A percentile compares a stretch with the other conserved stretches of the same genome.
phyloP scores from a whole-genome alignment of 2,888 invertebrate species.

The Rhingia campestris region DNA sequence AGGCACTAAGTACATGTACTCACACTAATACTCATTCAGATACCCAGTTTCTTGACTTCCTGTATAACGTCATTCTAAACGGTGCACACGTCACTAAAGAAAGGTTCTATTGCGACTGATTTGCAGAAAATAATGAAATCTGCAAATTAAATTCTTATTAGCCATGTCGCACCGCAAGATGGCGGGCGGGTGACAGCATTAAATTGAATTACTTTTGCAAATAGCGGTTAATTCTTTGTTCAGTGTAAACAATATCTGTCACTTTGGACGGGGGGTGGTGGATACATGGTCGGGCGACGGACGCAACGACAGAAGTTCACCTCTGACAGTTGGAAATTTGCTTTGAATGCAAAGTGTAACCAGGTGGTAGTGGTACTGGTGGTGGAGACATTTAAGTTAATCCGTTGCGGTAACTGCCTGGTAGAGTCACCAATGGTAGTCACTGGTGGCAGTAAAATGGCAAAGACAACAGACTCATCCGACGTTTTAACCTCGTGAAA shows the following conservation, averaged over 20 bases:
- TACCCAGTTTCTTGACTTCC: conserved; percentile 47
- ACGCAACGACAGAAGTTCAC: conserved; percentile 29
- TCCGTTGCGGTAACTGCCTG: neutral
- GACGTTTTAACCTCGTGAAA: conserved; percentile 68
- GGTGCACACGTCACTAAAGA: conserved; percentile 19
- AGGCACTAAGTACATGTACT: conserved; percentile 2
- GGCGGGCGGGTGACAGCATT: conserved; percentile 4
- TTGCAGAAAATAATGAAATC: neutral
- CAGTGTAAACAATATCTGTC: conserved; percentile 50
- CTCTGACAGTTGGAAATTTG: conserved; percentile 50
- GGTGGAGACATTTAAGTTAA: conserved; percentile 54
- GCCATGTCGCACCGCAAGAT: conserved; percentile 33
- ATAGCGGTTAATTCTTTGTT: conserved; percentile 49
- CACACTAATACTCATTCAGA: no score
- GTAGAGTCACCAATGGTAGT: conserved; percentile 8
- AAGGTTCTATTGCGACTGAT: conserved; percentile 23
- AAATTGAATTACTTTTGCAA: conserved; percentile 60
- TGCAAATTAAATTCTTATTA: conserved; percentile 31
- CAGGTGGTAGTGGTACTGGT: conserved; percentile 12
- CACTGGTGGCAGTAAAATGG: conserved; percentile 49
- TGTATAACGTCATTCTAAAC: conserved; percentile 47
- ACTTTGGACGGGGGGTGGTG: neutral
- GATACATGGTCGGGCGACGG: neutral
- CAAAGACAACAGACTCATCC: conserved; percentile 59
- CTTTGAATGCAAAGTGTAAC: conserved; percentile 5